phyloP scores from a whole-genome alignment of 1,140 invertebrate genomes.

The Pentalonia nigronervosa region DNA sequence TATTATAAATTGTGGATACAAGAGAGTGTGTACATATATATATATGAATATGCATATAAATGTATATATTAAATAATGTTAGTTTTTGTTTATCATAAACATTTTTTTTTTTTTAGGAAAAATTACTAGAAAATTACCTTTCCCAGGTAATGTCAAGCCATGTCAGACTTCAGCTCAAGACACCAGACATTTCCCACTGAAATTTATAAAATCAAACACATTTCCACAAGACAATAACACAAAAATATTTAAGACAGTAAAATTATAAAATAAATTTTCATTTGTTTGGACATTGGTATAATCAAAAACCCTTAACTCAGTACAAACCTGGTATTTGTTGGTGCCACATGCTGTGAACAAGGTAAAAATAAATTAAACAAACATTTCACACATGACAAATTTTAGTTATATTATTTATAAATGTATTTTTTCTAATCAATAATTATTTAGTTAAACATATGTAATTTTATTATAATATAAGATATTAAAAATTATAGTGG shows the following conservation, averaged over 20 bases:
- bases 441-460: constrained; percentile 53
- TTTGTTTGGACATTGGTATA: constrained; percentile 57
- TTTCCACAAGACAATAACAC: constrained; percentile 53
- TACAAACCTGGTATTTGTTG: constrained; percentile 52
- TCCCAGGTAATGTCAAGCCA: not conserved
- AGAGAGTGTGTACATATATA: not conserved
- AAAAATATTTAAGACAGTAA: constrained; percentile 48
- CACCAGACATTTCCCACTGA: constrained; percentile 57
- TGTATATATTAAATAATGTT: constrained; percentile 38
- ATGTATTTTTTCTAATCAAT: constrained; percentile 56
- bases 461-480: constrained; percentile 57
- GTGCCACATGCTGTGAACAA: constrained; percentile 49
- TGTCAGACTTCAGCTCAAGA: constrained; percentile 51
- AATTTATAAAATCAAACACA: constrained; percentile 56
- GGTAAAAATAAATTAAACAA: constrained; percentile 58
- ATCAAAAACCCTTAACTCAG: constrained; percentile 47
- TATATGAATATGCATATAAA: not conserved
- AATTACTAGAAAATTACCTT: constrained; percentile 39
- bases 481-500: constrained; percentile 54
- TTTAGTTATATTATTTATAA: constrained; percentile 58
- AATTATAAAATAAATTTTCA: constrained; percentile 25
- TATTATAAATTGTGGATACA: constrained; percentile 35
- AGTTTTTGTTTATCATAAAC: constrained; percentile 10
- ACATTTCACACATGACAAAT: constrained; percentile 56
- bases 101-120: not conserved